Base-by-base conservation (phyloP, 2,888 invertebrate species). In the Dusona sp. region DNA sequence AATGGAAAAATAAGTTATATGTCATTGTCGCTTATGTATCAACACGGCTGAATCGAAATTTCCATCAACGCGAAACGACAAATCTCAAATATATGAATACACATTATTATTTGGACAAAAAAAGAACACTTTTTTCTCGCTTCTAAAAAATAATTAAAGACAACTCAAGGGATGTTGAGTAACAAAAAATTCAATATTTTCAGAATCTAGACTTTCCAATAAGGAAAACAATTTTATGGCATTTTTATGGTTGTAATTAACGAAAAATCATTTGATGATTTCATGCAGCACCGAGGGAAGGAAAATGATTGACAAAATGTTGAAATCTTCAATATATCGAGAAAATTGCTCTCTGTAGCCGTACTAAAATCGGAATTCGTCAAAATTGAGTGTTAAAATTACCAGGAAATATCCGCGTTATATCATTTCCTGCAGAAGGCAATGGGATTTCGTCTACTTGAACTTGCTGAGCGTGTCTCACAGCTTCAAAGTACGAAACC, bases 371-470 rank as follows among this genome's bases (percentile, higher is more conserved):
- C 16, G 19, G 19, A 19, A n/a, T 48, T 19, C 19, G 48, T 29
- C 4, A 16, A 61, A 16, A 61, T 29, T 29, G 7, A 16, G 3
- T 19, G 29, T 29, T n/a, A 29, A 45, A 77, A 33, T 82, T 90
- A 92, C 94, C 93, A 84, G 93, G 89, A 86, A 92, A 93, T 67
- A 92, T 91, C 79, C 94, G 80, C 1, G 90, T 87, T 64, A 92
- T 91, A 79, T 94, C 94, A 70, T 88, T 91, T 7, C 91, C 94
- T 16, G 93, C 91, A 1, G 96, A 95, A n/a, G 99, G 99, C 83
- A 99, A 94, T 3, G 99, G 99, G 94, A 99, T 99, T 94, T 99
- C 99, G 94, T 99, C 99, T 3, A 99, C 96, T 95, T 98, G 97
- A 0, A 99, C 99, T 91, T 98, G 97, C 93, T 99, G 99, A 0